Evolutionary conservation across 2,113 vertebrate genomes (phyloP), one percentile per base, ranked within the genome.

Genomic region (Brachyhypopomus occidentalis): DNA sequence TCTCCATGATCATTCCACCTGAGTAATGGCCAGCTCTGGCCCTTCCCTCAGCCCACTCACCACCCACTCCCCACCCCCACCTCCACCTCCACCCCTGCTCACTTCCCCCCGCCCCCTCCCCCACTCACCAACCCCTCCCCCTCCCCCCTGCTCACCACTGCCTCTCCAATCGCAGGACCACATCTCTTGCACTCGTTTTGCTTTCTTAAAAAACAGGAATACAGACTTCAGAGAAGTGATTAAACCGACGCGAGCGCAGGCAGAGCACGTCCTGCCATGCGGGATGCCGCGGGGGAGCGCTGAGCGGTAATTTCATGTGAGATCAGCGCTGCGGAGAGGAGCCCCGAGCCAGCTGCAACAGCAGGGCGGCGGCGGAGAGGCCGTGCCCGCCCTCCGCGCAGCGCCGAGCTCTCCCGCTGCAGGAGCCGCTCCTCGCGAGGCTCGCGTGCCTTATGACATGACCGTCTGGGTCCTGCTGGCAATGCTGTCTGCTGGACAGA

Each of bases 221-320:
- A 69, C n/a, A 76, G 72, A 34, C 75, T 81, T 75, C 80, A 70
- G 52, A 67, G 80, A 76, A 81, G 72, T 75, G 72, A 81, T 81
- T 81, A 76, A 81, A 81, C 75, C 75, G 36, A 81, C 75, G 70
- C 67, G 36, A 25, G 52, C 75, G 63, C 75, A 72, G 59, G 55
- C 64, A 59, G 63, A 70, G 80, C 72, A 76, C 23, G 75, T 55
- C 73, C 72, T 8, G 72, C 80, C 59, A 72, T 70, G 70, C 48
- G 19, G 6, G 45, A 45, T 70, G 73, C 34, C 41, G 55, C 30
- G 72, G 70, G 66, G 72, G 64, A 70, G 72, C 30, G 80, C 63
- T 81, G 23, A 81, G 60, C 30, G 27, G 23, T 70, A 70, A 81
- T 84, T 72, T 64, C 25, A 71, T 77, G 66, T 72, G 56, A 67